phyloP scores from a whole-genome alignment of 1,140 invertebrate species.

The Heliconius eleuchia region DNA sequence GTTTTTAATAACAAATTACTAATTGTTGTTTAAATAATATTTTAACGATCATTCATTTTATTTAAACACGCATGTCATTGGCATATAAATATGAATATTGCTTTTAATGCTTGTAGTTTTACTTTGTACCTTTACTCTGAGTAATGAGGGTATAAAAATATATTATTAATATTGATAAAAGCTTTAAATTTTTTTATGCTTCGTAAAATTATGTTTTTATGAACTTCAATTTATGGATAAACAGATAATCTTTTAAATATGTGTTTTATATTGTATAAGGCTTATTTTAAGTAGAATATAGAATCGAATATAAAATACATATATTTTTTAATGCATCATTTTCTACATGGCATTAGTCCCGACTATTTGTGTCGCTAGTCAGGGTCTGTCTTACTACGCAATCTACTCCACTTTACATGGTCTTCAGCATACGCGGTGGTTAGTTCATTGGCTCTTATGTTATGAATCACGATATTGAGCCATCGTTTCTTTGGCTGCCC shows the following conservation, averaged over 20 bases:
- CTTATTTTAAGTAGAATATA: too few species aligned
- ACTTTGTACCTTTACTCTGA: slow-evolving; percentile 5
- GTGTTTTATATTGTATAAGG: neutral
- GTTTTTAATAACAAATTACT: neutral
- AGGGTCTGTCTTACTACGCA: too few species aligned
- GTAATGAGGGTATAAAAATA: slow-evolving; percentile 6
- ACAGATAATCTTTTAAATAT: slow-evolving; percentile 1
- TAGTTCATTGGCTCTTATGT: too few species aligned
- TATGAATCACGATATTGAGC: too few species aligned
- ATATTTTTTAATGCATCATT: too few species aligned
- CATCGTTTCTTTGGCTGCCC: too few species aligned
- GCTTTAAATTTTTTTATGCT: neutral
- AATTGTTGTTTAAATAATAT: slow-evolving; percentile 1
- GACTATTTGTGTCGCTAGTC: too few species aligned
- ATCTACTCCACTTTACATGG: too few species aligned
- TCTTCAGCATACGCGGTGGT: too few species aligned
- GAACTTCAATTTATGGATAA: neutral
- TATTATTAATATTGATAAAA: neutral
- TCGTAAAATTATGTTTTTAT: neutral
- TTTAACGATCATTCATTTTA: neutral
- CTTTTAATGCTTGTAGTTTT: slow-evolving; percentile 9
- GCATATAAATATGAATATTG: neutral
- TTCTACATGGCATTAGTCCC: too few species aligned
- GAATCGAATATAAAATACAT: too few species aligned
- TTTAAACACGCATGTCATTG: neutral